phyloP scores from a whole-genome alignment of 2,888 invertebrate genomes.

The Lithosia quadra region DNA sequence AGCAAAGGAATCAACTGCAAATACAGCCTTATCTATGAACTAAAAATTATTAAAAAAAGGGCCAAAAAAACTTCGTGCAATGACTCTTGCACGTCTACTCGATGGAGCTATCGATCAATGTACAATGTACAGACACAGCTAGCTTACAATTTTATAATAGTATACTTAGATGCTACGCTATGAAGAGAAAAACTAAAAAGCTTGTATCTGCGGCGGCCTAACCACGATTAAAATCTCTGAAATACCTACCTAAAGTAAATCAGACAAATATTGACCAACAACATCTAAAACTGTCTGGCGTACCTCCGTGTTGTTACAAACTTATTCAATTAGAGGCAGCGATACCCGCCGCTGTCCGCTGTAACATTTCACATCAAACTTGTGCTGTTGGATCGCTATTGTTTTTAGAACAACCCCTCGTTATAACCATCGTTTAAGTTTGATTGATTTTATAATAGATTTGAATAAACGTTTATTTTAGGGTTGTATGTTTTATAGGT shows the following conservation, averaged over 20 bases:
- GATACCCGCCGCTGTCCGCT: conserved; percentile 16
- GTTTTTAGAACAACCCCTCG: conserved; percentile 42
- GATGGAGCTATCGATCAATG: too few relatives aligned
- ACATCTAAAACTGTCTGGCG: conserved; percentile 24
- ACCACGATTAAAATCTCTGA: neutral
- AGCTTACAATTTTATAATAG: too few relatives aligned
- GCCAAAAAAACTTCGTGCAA: too few relatives aligned
- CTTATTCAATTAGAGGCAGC: conserved; percentile 48
- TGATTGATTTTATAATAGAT: conserved; percentile 42
- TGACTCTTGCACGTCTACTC: too few relatives aligned
- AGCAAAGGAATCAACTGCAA: too few relatives aligned
- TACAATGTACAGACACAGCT: too few relatives aligned
- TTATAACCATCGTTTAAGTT: conserved; percentile 46
- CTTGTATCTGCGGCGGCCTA: neutral
- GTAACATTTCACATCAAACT: conserved; percentile 26
- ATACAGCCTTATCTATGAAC: too few relatives aligned
- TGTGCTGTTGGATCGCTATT: conserved; percentile 20
- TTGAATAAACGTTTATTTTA: neutral
- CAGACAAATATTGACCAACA: conserved; percentile 17
- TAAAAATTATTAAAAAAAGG: too few relatives aligned
- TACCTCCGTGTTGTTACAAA: conserved; percentile 44
- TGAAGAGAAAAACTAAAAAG: too few relatives aligned
- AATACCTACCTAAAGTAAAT: conserved; percentile 6
- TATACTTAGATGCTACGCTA: too few relatives aligned
- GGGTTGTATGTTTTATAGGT: neutral